Evolutionary conservation across 2,797 vertebrate species (phyloP), one percentile per base, ranked within the genome.

Genomic region (Menidia menidia): DNA sequence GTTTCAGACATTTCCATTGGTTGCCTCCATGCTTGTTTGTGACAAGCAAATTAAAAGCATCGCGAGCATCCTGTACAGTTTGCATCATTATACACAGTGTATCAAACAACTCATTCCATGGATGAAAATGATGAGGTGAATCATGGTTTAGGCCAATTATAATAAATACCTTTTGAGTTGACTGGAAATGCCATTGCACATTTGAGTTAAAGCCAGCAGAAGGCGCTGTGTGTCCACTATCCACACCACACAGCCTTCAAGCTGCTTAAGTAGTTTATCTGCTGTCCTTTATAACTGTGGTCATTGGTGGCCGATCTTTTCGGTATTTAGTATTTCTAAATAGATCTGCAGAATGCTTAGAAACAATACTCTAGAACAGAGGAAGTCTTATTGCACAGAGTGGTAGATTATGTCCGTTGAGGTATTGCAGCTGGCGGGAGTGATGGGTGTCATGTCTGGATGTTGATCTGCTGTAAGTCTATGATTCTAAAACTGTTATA

Each of bases 151-250:
- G 25, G 60, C 51, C 56, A 59, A 44, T 73, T 59, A 73, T 73
- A 90, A 91, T 87, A 90, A 91, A 90, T 90, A 90, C 45, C 62
- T 47, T 32, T 16, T 15, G 31, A 7, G 10, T 32, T 54, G 14
- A 32, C 2, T 16, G 5, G 52, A 39, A 39, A 39, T 4, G 35
- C 35, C 35, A 2, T 10, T 77, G 76, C 76, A 79, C 53, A 3
- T 59, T 50, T 58, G 25, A 31, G 12, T 54, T 54, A 55, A 19
- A 56, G 48, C 72, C 89, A 88, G 69, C 63, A 85, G 88, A 77
- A 75, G 86, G 86, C 33, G 75, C 72, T 60, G 6, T 66, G 44
- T 43, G 52, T 35, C 63, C 56, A 43, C 53, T 57, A 50, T 63
- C 64, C 60, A 58, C 39, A 47, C 74, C 56, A 14, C 68, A 69